Evolutionary conservation across 2,797 vertebrate species (phyloP).

Genomic region (Cyprinella venusta): DNA sequence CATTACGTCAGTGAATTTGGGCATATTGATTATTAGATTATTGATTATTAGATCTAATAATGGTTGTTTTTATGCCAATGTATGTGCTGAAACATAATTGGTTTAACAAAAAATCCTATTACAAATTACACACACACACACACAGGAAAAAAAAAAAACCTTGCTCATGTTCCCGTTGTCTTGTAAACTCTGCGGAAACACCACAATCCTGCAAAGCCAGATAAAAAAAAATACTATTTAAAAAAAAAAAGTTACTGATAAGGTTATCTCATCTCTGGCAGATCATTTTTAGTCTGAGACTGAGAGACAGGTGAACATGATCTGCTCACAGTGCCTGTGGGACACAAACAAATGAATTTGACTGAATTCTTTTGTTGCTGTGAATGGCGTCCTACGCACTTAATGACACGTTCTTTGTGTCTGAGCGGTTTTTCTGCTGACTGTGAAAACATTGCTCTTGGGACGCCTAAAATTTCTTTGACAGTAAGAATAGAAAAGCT

Average conservation of each 20-base stretch:
- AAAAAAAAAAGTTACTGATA: too few relatives aligned
- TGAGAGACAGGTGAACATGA: conserved; percentile 16
- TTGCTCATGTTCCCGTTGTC: neutral
- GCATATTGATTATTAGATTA: neutral
- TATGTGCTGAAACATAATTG: neutral
- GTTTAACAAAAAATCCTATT: neutral
- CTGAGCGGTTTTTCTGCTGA: neutral
- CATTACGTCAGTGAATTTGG: neutral
- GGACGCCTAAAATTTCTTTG: neutral
- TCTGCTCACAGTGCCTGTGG: neutral
- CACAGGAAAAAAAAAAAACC: too few relatives aligned
- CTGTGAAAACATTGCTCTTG: neutral
- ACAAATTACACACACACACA: neutral
- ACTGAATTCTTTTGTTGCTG: neutral
- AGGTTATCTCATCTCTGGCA: neutral
- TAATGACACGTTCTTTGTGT: neutral
- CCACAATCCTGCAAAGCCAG: neutral
- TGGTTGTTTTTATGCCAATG: neutral
- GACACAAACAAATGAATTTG: conserved; percentile 11
- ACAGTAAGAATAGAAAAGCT: neutral
- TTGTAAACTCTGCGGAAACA: neutral
- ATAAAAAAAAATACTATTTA: too few relatives aligned
- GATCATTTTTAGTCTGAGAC: neutral
- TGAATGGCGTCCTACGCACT: neutral
- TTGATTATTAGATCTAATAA: neutral